These are phyloP conservation scores for Elysia crispata DNA, from an alignment of 2,888 invertebrate genomes.

Conservation along the genomic window DNA sequence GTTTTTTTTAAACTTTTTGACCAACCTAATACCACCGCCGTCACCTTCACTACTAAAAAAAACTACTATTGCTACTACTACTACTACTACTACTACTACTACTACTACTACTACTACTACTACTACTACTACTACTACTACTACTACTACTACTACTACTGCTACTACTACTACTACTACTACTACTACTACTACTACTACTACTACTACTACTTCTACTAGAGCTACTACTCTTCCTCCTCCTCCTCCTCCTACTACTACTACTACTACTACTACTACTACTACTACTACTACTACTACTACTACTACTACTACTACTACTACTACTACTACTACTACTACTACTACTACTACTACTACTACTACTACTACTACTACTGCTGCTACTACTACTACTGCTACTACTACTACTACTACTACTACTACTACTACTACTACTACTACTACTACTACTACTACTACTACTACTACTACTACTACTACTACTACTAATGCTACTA, in stretches of 20 bases:
- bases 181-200: not conserved
- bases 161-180: not conserved
- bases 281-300: conserved; percentile 21
- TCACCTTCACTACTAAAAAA: not conserved
- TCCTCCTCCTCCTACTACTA: too few relatives aligned
- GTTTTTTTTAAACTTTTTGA: too few relatives aligned
- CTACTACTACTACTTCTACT: not conserved
- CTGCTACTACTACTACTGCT: not conserved
- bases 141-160: conserved; percentile 9
- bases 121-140: conserved; percentile 9
- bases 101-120: conserved; percentile 9
- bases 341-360: conserved; percentile 28
- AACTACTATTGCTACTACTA: too few relatives aligned
- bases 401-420: not conserved
- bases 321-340: conserved; percentile 29
- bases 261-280: too few relatives aligned
- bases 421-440: not conserved
- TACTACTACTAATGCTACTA: too few relatives aligned
- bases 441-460: not conserved
- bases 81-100: conserved; percentile 9
- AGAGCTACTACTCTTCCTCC: too few relatives aligned
- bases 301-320: conserved; percentile 28
- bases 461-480: conserved; percentile 16
- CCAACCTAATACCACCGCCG: too few relatives aligned
- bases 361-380: conserved; percentile 23